Base-by-base conservation (phyloP, 2,113 vertebrate genomes). In the Enhydra lutris region DNA sequence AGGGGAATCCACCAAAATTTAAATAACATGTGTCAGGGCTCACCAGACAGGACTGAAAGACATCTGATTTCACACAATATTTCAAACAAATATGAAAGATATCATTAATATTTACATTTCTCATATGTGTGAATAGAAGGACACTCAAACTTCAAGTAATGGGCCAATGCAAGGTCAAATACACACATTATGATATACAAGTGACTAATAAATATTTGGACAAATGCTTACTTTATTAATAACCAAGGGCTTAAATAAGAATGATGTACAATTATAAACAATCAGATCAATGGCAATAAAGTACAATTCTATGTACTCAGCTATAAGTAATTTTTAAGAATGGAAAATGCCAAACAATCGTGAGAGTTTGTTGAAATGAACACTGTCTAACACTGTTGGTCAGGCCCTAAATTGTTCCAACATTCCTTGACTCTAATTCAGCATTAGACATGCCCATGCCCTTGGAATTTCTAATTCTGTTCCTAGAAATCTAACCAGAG, bases 401-500 rank as follows among this genome's bases (percentile, higher is more conserved):
- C 3, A 2, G 36, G 45, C 6, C 52, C 2, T 29, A 34, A 73
- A 52, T 57, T 7, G 4, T 73, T 24, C 50, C 47, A 6, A 11
- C 10, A 42, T 13, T 26, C 31, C 12, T 78, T 39, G 20, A 50
- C 50, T 74, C 47, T 36, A 31, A 47, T 26, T 24, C 26, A 71
- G 29, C 31, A 6, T 9, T 7, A 21, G 13, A 6, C 24, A 9
- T 0, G 5, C 4, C 42, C 3, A 2, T 1, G 11, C 1, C 63
- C 74, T 69, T 31, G 3, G 2, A 36, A 23, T 11, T 47, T 52
- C 14, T 59, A 3, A 71, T 10, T 61, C 47, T 14, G 47, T 50
- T 84, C 90, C 69, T 57, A 89, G 71, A 97, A 39, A 61, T 26
- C 14, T 17, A 69, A 79, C n/a, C 45, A 52, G 34, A 63, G 50